Conservation (phyloP, 2,113 vertebrate genomes). For the Dascyllus trimaculatus region DNA sequence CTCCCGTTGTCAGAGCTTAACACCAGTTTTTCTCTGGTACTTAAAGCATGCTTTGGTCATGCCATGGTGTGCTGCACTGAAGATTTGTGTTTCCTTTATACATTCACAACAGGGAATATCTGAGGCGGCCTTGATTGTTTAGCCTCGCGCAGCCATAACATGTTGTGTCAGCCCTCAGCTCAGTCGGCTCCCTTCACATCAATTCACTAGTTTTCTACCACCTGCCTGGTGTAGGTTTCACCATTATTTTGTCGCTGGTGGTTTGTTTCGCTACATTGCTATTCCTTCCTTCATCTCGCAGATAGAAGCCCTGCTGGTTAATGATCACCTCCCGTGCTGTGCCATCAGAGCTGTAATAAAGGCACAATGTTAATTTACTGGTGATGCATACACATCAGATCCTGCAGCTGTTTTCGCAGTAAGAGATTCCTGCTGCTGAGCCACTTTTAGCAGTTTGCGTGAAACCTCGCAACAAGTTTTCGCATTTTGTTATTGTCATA, state of each 20-base stretch:
- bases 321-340: neutral
- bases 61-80: slow-evolving; percentile 2
- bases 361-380: neutral
- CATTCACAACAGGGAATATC: neutral
- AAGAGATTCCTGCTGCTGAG: neutral
- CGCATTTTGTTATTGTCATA: neutral
- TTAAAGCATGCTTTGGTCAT: neutral
- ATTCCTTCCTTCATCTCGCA: neutral
- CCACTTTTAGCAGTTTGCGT: neutral
- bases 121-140: neutral
- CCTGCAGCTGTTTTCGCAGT: slow-evolving; percentile 20
- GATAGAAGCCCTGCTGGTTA: slow-evolving; percentile 14
- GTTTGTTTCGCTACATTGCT: slow-evolving; percentile 4
- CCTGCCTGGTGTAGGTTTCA: slow-evolving; percentile 1
- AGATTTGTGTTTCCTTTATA: neutral
- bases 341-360: slow-evolving; percentile 8
- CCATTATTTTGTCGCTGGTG: slow-evolving; percentile 12
- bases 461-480: neutral
- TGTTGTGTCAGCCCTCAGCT: too few species aligned
- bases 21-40: neutral
- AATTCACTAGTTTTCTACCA: neutral
- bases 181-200: neutral
- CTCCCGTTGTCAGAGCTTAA: slow-evolving; percentile 9
- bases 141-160: too few species aligned
- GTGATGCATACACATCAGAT: slow-evolving; percentile 18